Evolutionary conservation across 2,113 vertebrate species (phyloP).

Genomic region (Siniperca chuatsi): DNA sequence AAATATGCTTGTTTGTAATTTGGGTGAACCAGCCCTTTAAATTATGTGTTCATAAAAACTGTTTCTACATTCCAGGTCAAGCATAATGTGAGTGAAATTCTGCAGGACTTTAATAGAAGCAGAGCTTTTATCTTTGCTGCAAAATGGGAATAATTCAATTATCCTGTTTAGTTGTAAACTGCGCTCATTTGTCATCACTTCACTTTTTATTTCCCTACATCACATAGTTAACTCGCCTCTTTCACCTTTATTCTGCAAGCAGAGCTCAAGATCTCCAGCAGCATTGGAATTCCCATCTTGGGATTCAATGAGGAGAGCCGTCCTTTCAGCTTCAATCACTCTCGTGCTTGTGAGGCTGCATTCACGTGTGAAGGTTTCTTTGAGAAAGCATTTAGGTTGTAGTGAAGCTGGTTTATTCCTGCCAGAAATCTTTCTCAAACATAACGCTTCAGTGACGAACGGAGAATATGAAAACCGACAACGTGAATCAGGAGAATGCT

Average conservation of each 20-base stretch:
- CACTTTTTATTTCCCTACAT: conserved; percentile 9
- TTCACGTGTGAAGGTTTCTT: conserved; percentile 63
- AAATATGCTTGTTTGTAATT: background rate
- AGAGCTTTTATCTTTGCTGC: conserved; percentile 1
- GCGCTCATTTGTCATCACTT: background rate
- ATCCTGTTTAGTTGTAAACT: background rate
- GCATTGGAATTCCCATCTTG: conserved; percentile 27
- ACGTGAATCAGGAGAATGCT: conserved; percentile 65
- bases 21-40: background rate
- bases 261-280: conserved; percentile 30
- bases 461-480: conserved; percentile 75
- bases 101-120: background rate
- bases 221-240: conserved; percentile 10
- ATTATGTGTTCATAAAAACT: background rate
- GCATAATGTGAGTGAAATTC: background rate
- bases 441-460: conserved; percentile 73
- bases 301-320: conserved; percentile 45
- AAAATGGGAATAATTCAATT: background rate
- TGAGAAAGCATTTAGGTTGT: conserved; percentile 52
- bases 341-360: conserved; percentile 46
- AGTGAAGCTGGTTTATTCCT: conserved; percentile 18
- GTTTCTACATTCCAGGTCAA: background rate
- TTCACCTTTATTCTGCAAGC: conserved; percentile 18
- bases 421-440: conserved; percentile 55
- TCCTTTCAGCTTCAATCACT: conserved; percentile 61